phyloP scores from a whole-genome alignment of 2,113 vertebrate species.

The Oreochromis tanganicae region DNA sequence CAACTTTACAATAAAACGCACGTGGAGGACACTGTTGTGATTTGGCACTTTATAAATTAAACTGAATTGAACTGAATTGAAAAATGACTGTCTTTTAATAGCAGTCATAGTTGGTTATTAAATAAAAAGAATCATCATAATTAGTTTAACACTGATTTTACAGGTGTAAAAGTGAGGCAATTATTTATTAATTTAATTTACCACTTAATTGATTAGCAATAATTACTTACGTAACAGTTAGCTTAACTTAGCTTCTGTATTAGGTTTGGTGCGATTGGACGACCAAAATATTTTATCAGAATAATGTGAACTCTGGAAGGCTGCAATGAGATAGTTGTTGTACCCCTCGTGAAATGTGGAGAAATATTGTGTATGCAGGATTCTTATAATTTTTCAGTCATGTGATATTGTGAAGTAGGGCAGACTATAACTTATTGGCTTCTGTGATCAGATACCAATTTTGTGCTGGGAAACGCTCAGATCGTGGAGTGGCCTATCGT shows the following conservation, averaged over 20 bases:
- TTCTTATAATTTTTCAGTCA: not conserved
- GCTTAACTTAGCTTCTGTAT: not conserved
- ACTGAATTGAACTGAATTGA: not conserved
- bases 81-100: not conserved
- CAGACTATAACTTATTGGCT: not conserved
- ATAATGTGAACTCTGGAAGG: not conserved
- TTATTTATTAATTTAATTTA: not conserved
- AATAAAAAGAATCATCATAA: not conserved
- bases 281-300: not conserved
- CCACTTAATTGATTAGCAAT: not conserved
- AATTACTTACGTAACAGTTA: not conserved
- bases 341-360: not conserved
- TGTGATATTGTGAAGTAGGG: not conserved
- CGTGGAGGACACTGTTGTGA: not conserved
- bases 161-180: not conserved
- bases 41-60: not conserved
- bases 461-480: slow-evolving; percentile 96
- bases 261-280: not conserved
- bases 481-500: slow-evolving; percentile 98
- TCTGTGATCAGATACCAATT: slow-evolving; percentile 85
- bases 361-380: not conserved
- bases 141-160: not conserved
- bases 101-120: not conserved
- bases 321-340: not conserved
- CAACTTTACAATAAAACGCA: not conserved